A percentile compares a stretch with the other conserved stretches of the same genome.
Conservation (phyloP, 2,797 vertebrate genomes). For the Poecilia gillii region DNA sequence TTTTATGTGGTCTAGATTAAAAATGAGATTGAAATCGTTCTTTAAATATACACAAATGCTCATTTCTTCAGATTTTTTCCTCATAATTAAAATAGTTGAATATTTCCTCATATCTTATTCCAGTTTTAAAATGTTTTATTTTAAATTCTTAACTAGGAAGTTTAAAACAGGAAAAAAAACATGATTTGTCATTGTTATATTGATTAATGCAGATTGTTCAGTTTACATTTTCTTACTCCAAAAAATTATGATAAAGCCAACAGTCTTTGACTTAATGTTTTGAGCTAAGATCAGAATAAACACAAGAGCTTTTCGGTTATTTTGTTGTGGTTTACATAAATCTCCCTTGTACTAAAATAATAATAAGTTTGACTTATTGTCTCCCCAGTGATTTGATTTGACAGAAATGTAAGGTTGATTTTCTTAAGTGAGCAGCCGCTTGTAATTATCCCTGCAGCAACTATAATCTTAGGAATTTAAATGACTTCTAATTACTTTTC, state of each 20-base stretch:
- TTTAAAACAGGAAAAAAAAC: not conserved
- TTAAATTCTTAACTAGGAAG: not conserved
- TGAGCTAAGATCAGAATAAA: not conserved
- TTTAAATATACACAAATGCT: not conserved
- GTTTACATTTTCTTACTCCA: not conserved
- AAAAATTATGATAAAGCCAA: not conserved
- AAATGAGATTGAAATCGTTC: not conserved
- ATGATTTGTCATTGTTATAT: not conserved
- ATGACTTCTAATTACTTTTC: slow-evolving; percentile 55
- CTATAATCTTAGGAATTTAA: slow-evolving; percentile 50
- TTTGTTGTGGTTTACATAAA: slow-evolving; percentile 22
- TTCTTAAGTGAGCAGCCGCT: slow-evolving; percentile 35
- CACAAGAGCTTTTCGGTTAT: not conserved
- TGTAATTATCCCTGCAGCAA: slow-evolving; percentile 35
- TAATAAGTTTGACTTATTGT: slow-evolving; percentile 44
- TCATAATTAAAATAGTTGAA: not conserved
- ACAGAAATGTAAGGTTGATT: slow-evolving; percentile 28
- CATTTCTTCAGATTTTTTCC: not conserved
- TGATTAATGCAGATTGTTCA: not conserved
- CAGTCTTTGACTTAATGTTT: not conserved
- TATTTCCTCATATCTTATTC: not conserved
- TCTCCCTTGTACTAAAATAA: slow-evolving; percentile 46
- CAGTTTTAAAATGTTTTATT: not conserved
- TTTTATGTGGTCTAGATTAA: not conserved
- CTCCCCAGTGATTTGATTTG: slow-evolving; percentile 16